phyloP scores from a whole-genome alignment of 2,797 vertebrate species.

The Coregonus suidteri region DNA sequence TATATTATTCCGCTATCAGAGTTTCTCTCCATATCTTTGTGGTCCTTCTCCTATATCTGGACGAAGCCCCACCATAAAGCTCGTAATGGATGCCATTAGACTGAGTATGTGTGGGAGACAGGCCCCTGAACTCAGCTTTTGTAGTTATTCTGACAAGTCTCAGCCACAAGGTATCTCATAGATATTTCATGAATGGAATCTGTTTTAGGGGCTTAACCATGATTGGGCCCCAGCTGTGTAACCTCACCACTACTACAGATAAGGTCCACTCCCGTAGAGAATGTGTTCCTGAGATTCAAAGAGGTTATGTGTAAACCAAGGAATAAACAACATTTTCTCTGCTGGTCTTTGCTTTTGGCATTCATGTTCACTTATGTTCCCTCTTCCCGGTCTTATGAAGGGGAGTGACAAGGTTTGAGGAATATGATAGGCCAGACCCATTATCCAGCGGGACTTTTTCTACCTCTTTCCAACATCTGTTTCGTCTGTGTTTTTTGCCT shows the following conservation, averaged over 20 bases:
- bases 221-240: neutral
- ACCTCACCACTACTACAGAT: neutral
- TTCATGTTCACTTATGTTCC: neutral
- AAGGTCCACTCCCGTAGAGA: neutral
- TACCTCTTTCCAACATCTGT: neutral
- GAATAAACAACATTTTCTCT: neutral
- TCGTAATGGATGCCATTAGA: neutral
- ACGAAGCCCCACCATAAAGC: neutral
- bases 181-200: constrained; percentile 3
- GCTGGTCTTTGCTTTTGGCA: neutral
- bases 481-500: neutral
- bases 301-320: neutral
- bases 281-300: neutral
- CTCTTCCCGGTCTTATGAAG: neutral
- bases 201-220: neutral
- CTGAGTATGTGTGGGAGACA: neutral
- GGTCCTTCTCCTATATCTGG: neutral
- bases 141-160: neutral
- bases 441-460: neutral
- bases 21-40: no score
- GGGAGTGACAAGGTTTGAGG: neutral
- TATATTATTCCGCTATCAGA: no score
- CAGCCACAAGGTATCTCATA: neutral
- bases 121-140: neutral
- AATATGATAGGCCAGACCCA: neutral